Evolutionary conservation across 2,888 invertebrate species (phyloP).

Genomic region (Conus canariensis): DNA sequence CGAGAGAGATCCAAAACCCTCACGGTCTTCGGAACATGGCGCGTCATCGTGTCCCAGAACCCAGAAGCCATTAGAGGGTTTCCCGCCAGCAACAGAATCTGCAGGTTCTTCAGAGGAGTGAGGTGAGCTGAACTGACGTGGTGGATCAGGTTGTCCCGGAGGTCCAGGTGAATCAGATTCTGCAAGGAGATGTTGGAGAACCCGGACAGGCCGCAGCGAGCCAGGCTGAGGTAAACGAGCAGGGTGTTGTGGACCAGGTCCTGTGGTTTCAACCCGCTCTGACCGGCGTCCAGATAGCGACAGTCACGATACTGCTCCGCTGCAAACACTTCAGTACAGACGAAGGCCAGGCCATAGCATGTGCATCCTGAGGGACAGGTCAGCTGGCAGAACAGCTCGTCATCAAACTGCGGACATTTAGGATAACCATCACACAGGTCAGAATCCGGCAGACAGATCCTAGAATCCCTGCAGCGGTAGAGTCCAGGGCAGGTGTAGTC

Average conservation of each 20-base stretch:
- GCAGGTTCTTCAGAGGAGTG: neutral
- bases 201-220: neutral
- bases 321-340: neutral
- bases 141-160: neutral
- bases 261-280: neutral
- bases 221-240: constrained; percentile 15
- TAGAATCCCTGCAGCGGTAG: constrained; percentile 2
- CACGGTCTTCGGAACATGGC: neutral
- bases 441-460: neutral
- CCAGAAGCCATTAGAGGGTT: neutral
- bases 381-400: neutral
- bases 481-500: neutral
- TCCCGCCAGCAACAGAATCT: neutral
- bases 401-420: constrained; percentile 5
- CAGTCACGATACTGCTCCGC: neutral
- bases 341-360: neutral
- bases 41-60: neutral
- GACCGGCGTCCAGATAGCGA: constrained; percentile 12
- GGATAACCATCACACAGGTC: neutral
- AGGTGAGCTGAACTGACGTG: neutral
- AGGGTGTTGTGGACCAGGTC: neutral
- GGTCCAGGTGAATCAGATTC: neutral
- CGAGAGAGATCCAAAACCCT: constrained; percentile 11
- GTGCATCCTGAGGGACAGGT: neutral
- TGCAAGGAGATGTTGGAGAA: neutral